phyloP scores from a whole-genome alignment of 2,888 invertebrate genomes.

The Serrognathus titanus region DNA sequence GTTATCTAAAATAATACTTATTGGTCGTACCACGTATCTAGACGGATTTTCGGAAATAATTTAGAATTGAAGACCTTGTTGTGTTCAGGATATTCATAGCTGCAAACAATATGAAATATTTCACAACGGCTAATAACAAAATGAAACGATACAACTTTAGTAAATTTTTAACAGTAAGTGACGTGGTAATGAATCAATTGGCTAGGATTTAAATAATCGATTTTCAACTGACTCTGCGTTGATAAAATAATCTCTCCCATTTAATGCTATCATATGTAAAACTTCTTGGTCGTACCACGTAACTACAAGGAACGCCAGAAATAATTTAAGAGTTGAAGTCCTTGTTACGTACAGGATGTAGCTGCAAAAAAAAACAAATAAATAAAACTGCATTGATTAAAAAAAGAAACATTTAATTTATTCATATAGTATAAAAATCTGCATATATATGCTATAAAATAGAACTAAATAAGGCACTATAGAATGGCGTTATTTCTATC shows the following conservation, averaged over 20 bases:
- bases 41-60: background rate
- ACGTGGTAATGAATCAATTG: too few relatives aligned
- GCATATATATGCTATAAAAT: slow-evolving; percentile 38
- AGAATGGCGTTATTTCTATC: slow-evolving; percentile 44
- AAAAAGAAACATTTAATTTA: slow-evolving; percentile 28
- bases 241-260: too few relatives aligned
- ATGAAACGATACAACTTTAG: too few relatives aligned
- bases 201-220: too few relatives aligned
- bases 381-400: too few relatives aligned
- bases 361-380: too few relatives aligned
- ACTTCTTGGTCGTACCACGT: background rate
- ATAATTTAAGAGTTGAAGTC: background rate
- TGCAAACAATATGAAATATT: too few relatives aligned
- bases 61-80: background rate
- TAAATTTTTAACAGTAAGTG: too few relatives aligned
- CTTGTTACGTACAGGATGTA: background rate
- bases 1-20: background rate
- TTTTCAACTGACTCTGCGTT: too few relatives aligned
- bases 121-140: too few relatives aligned
- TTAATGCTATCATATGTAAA: background rate
- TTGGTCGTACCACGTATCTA: background rate
- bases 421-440: slow-evolving; percentile 47
- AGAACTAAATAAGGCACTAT: slow-evolving; percentile 48
- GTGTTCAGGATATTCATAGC: background rate
- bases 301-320: background rate